Percentiles rank a stretch among this genome's conserved stretches.
Evolutionary conservation across 2,113 vertebrate species (phyloP).

Genomic region (Pipra filicauda): DNA sequence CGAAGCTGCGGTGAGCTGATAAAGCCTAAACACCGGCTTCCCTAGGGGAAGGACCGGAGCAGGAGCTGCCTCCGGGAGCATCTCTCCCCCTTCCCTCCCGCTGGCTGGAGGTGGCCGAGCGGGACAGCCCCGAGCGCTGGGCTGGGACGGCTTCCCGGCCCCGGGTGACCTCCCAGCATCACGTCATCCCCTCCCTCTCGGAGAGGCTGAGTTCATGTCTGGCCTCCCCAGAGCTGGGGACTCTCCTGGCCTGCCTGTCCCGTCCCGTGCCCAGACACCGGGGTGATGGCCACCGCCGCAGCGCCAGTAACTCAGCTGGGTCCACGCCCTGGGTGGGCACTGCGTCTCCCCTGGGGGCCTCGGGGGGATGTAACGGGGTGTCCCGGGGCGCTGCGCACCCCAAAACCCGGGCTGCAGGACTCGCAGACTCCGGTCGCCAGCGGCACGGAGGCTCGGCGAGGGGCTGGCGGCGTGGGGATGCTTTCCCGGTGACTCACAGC

Average conservation of each 20-base stretch:
- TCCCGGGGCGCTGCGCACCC: accelerated
- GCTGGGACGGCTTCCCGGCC: background rate
- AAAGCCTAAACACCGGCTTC: background rate
- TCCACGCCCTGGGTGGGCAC: accelerated
- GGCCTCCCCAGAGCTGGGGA: background rate
- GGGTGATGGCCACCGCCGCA: background rate
- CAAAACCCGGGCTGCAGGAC: background rate
- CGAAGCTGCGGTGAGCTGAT: slow-evolving; percentile 28
- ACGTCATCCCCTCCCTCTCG: background rate
- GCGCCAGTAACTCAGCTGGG: accelerated
- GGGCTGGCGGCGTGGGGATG: background rate
- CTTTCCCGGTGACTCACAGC: slow-evolving; percentile 27
- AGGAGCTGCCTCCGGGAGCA: background rate
- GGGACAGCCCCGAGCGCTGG: background rate
- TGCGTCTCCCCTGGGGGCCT: background rate
- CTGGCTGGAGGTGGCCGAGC: background rate
- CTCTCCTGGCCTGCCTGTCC: background rate
- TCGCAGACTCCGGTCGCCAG: accelerated
- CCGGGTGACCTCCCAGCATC: background rate
- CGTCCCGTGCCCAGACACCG: background rate
- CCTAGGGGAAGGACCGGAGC: background rate
- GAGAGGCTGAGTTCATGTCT: slow-evolving; percentile 41
- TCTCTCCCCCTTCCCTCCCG: background rate
- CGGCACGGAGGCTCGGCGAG: background rate
- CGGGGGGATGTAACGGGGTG: accelerated